phyloP scores from a whole-genome alignment of 2,113 vertebrate species.

The Psammodynastes pulverulentus region DNA sequence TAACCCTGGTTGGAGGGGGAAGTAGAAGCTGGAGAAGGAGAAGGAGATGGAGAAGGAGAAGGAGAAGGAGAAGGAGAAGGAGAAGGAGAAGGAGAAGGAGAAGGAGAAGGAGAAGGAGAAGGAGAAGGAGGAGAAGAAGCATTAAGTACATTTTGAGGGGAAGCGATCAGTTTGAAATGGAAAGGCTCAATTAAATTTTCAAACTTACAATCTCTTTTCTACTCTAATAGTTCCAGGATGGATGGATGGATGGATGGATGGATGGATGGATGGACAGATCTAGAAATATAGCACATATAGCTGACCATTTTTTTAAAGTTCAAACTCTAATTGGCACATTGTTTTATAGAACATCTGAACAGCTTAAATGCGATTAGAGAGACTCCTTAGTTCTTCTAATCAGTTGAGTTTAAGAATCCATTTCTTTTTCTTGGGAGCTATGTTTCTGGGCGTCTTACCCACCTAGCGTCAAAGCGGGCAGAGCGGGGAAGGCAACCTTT shows the following conservation, averaged over 20 bases:
- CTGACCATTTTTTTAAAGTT: neutral
- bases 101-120: slow-evolving; percentile 10
- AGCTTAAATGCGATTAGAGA: neutral
- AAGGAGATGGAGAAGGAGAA: too few relatives aligned
- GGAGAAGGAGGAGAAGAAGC: slow-evolving; percentile 45
- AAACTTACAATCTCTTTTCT: slow-evolving; percentile 53
- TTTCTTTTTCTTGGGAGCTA: too few relatives aligned
- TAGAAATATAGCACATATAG: neutral
- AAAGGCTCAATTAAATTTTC: slow-evolving; percentile 67
- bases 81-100: slow-evolving; percentile 44
- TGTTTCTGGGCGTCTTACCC: neutral
- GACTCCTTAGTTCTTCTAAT: neutral
- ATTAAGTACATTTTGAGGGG: slow-evolving; percentile 64
- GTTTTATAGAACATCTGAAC: neutral
- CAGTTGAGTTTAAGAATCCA: neutral
- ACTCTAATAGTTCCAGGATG: slow-evolving; percentile 31
- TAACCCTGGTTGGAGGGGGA: slow-evolving; percentile 58
- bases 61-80: slow-evolving; percentile 44
- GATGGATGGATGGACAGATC: neutral
- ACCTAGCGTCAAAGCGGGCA: neutral
- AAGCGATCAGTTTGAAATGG: slow-evolving; percentile 52
- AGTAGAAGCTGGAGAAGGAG: too few relatives aligned
- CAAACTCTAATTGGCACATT: neutral
- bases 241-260: neutral
- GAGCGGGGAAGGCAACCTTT: neutral